Base-by-base conservation (phyloP, 1,140 invertebrate genomes). In the Drosophila malerkotliana region DNA sequence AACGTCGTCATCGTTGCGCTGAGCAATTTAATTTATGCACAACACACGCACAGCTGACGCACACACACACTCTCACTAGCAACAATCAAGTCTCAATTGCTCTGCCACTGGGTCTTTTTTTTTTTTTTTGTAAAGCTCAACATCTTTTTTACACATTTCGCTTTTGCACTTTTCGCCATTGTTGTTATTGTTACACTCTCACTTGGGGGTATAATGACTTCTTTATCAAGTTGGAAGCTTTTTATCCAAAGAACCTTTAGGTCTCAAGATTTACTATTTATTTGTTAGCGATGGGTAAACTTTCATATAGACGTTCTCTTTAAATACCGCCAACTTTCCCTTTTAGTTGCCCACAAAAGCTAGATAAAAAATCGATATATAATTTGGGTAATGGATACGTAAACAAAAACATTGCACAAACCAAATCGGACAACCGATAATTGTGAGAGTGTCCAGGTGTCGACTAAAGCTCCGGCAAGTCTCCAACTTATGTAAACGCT, bases 21-120 rank as follows among this genome's bases (percentile, higher is more conserved):
- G 37, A 75, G 78, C 82, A 76, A 87, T 87, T 79, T 87, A 87
- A 88, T 79, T 87, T 88, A 87, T 87, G 74, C 82, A 72, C 64
- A 66, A 56, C 72, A 64, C 67, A 80, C 67, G 51, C 45, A 77
- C 44, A 54, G 39, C 51, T 52, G 54, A 76, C 37, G 18, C 52
- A 58, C 44, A 62, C 76, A 66, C 45, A 44, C 44, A 10, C 44
- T 18, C 18, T 32, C 51, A 68, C 24, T 44, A 53, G 28, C 44
- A 59, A 63, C 60, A 77, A 75, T 76, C 79, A 82, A 74, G 69
- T 85, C 77, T 63, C 77, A 72, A 68, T 68, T 53, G 30, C 34
- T 45, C 54, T 59, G 54, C 21, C 2, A 37, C 48, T 48, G 48
- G 49, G 39, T 34, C 12, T 37, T 21, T 48, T 44, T 18, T 1